These are phyloP conservation scores for Saturnia pavonia DNA, from an alignment of 2,888 invertebrate genomes.

Conservation along the genomic window DNA sequence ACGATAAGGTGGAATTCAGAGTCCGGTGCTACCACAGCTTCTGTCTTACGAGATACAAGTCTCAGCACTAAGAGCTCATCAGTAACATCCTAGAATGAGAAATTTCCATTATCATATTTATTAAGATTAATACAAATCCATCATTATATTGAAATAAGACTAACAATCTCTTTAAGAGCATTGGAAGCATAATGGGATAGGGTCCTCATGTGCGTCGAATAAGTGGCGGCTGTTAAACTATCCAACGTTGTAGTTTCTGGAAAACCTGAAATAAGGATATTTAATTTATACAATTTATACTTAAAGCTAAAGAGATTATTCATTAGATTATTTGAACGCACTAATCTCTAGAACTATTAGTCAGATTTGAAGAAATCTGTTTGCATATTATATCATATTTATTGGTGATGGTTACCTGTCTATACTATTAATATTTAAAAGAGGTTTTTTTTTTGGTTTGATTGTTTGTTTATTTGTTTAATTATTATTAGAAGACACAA, in stretches of 20 bases:
- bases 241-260: slow-evolving; percentile 76
- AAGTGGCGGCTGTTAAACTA: slow-evolving; percentile 75
- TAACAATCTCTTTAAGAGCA: slow-evolving; percentile 72
- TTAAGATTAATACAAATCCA: neutral
- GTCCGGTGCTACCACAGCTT: slow-evolving; percentile 73
- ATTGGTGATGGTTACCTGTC: no score
- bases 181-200: slow-evolving; percentile 60
- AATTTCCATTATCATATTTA: neutral
- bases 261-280: slow-evolving; percentile 50
- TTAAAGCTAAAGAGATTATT: no score
- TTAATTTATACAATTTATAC: neutral
- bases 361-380: no score
- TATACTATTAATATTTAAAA: no score
- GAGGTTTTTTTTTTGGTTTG: no score
- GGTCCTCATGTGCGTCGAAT: slow-evolving; percentile 70
- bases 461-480: no score
- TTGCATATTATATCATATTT: no score
- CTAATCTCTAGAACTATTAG: no score
- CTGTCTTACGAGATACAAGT: slow-evolving; percentile 67
- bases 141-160: slow-evolving; percentile 27
- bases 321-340: no score
- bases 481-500: no score
- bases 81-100: slow-evolving; percentile 58
- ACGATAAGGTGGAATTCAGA: slow-evolving; percentile 70
- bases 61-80: slow-evolving; percentile 68